These are phyloP conservation scores for Psittacula cyanocephala DNA, from an alignment of 2,113 vertebrate genomes.

Conservation along the genomic window DNA sequence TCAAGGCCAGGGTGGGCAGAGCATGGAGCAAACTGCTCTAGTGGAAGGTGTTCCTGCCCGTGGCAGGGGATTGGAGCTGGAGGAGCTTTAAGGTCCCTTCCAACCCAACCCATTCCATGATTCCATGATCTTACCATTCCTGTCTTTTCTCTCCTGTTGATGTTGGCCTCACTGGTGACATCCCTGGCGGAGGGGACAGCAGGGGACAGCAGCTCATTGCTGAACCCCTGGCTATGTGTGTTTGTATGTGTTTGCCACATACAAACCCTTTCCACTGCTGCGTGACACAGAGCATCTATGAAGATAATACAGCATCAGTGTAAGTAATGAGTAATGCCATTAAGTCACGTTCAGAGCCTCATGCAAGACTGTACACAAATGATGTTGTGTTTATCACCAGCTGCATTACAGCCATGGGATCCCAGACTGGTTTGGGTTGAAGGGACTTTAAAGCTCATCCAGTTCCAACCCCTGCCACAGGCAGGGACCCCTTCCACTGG, in stretches of 20 bases:
- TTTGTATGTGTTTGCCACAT: neutral
- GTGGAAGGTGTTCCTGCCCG: neutral
- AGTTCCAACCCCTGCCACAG: neutral
- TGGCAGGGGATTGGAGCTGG: neutral
- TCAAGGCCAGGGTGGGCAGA: neutral
- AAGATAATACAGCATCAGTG: neutral
- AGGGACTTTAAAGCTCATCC: neutral
- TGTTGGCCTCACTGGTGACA: too few species aligned
- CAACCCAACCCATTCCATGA: neutral
- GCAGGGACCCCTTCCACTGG: neutral
- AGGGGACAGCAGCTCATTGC: neutral
- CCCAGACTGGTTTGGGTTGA: neutral
- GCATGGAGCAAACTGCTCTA: neutral
- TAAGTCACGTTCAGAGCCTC: neutral
- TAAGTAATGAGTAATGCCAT: neutral
- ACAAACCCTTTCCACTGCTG: neutral
- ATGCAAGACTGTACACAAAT: neutral
- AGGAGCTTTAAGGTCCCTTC: neutral
- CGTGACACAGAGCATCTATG: neutral
- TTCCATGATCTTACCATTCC: neutral
- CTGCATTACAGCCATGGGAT: neutral
- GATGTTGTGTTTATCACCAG: neutral
- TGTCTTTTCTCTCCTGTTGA: neutral
- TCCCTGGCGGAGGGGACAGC: neutral
- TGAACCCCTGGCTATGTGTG: neutral